phyloP scores from a whole-genome alignment of 2,113 vertebrate genomes.

The Promerops cafer region DNA sequence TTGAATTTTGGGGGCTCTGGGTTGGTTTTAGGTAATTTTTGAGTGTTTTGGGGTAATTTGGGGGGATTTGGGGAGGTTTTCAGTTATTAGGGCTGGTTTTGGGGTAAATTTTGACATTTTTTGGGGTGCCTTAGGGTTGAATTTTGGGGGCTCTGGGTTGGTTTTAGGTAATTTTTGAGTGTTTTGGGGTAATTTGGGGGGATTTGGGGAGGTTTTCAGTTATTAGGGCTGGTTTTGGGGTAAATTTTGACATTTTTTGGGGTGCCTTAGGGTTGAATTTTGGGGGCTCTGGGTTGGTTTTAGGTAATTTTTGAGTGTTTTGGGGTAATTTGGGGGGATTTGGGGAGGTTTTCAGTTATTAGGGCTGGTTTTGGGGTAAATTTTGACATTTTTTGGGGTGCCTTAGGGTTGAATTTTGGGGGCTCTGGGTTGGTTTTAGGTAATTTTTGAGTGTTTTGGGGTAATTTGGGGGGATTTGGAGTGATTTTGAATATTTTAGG shows the following conservation, averaged over 20 bases:
- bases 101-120: too few relatives aligned
- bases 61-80: too few relatives aligned
- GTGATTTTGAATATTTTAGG: background rate
- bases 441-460: background rate
- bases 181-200: background rate
- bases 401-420: background rate
- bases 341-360: background rate
- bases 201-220: background rate
- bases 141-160: too few relatives aligned
- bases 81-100: too few relatives aligned
- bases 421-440: too few relatives aligned
- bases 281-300: too few relatives aligned
- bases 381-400: background rate
- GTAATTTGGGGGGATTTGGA: background rate
- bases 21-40: too few relatives aligned
- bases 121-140: too few relatives aligned
- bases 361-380: background rate
- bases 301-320: too few relatives aligned
- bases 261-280: background rate
- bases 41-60: background rate
- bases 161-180: too few relatives aligned
- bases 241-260: background rate
- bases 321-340: background rate
- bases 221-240: background rate
- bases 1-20: too few relatives aligned